A percentile compares a stretch with the other conserved stretches of the same genome.
Evolutionary conservation across 2,113 vertebrate genomes (phyloP).

Genomic region (Trogon melanurus): DNA sequence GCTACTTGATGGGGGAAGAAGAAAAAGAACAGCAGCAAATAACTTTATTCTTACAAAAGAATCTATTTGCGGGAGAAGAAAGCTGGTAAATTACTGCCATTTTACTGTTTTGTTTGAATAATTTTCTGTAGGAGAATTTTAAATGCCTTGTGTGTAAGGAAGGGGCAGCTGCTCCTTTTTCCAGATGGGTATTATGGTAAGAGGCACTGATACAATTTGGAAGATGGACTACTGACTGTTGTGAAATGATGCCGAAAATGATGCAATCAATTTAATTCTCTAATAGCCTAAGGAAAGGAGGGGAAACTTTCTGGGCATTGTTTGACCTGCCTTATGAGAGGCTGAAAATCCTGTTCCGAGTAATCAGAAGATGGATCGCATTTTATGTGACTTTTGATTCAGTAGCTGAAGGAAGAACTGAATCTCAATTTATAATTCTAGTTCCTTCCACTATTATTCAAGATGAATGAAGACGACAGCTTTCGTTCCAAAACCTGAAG

Average conservation of each 20-base stretch:
- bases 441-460: conserved; percentile 20
- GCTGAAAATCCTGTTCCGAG: conserved; percentile 15
- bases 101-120: conserved; percentile 28
- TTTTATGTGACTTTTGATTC: background rate
- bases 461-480: background rate
- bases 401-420: background rate
- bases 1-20: background rate
- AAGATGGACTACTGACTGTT: conserved; percentile 59
- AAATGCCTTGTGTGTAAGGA: background rate
- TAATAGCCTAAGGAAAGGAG: conserved; percentile 34
- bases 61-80: conserved; percentile 8
- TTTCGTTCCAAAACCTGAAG: background rate
- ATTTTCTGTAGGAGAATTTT: conserved; percentile 43
- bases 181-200: background rate
- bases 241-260: conserved; percentile 58
- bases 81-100: conserved; percentile 21
- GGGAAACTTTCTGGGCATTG: conserved; percentile 52
- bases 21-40: background rate
- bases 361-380: conserved; percentile 32
- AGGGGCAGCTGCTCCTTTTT: conserved; percentile 21
- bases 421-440: background rate
- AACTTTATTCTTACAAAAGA: conserved; percentile 7
- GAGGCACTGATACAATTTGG: conserved; percentile 14
- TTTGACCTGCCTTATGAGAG: conserved; percentile 27
- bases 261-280: conserved; percentile 54